Base-by-base conservation (phyloP, 2,888 invertebrate species). In the Tenthredo scrophulariae region DNA sequence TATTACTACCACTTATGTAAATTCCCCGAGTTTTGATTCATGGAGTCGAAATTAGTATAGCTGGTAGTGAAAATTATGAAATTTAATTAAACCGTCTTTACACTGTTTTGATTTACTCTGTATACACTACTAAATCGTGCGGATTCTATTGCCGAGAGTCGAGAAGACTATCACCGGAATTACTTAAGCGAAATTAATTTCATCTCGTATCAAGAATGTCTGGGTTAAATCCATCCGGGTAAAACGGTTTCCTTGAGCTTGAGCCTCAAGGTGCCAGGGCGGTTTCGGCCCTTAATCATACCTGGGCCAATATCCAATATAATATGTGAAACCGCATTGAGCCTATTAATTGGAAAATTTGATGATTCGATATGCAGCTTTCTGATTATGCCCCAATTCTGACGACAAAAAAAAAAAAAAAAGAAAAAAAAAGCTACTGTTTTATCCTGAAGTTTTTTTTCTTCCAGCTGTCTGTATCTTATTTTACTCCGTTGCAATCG, bases 1-100 rank as follows among this genome's bases (percentile, higher is more conserved):
- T 54, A n/a, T 54, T 54, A 54, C 18, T 54, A n/a, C 54, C 54
- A 54, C 54, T 54, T 54, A 54, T 54, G 54, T n/a, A n/a, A 54
- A 54, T 54, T 54, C 1, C 13, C 3, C 54, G n/a, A 54, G n/a
- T 54, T 74, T 22, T 74, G 74, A 74, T 74, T 74, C 43, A 74
- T 43, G 74, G 13, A n/a, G 40, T 74, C 13, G 5, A 40, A 43
- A 74, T 74, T 74, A 74, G 40, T 74, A 54, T 54, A 67, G 67
- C 33, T 67, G 33, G 6, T 54, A 70, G 18, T 74, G 22, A 40
- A 43, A 40, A 74, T 74, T 74, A 74, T n/a, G n/a, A 43, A 74
- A 74, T 74, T 74, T 74, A 74, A 74, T 74, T 74, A 74, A 74
- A 74, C 43, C 74, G 74, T 74, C 40, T 74, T 40, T 74, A 74